Evolutionary conservation across 2,888 invertebrate genomes (phyloP), one percentile per base, ranked within the genome.

Genomic region (Unio delphinus): DNA sequence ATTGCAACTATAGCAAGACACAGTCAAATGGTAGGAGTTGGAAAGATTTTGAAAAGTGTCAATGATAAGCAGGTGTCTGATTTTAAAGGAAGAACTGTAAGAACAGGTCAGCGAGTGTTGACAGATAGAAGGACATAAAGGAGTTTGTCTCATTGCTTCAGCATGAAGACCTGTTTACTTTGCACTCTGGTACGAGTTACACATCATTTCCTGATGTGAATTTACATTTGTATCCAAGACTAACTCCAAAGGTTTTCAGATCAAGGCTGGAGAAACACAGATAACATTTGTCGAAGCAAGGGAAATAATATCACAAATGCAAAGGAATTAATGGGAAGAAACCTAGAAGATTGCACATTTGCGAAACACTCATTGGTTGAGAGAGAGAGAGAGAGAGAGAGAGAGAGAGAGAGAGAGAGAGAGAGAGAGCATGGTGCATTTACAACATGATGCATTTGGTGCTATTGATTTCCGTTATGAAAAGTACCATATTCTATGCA

Each of bases 11-110:
- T 76, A 56, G 74, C 67, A 17, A 55, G 76, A 30, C 74, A 76
- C 63, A 74, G 76, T 62, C 65, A 74, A 54, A 76, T 76, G 72
- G 58, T 74, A 56, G 74, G 74, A 28, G 23, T 72, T 20, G 69
- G 69, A 45, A 66, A 74, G 55, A 56, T 57, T 4, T 18, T 74
- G 54, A 62, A 23, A 26, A 57, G 55, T n/a, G 59, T 68, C 5
- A 72, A 70, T 67, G 70, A 69, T 28, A 57, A 64, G 15, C 61
- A 70, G n/a, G 58, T 70, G n/a, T 62, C 68, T 17, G 67, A 59
- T 23, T 23, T 55, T 23, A 15, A 54, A 23, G 56, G 59, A 55
- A 60, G 61, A 26, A 18, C n/a, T 4, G 54, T 54, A 6, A 23
- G 23, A 65, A 68, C 17, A 64, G 26, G 55, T 28, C 54, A 23